Evolutionary conservation across 2,797 vertebrate genomes (phyloP).

Genomic region (Euthynnus affinis): DNA sequence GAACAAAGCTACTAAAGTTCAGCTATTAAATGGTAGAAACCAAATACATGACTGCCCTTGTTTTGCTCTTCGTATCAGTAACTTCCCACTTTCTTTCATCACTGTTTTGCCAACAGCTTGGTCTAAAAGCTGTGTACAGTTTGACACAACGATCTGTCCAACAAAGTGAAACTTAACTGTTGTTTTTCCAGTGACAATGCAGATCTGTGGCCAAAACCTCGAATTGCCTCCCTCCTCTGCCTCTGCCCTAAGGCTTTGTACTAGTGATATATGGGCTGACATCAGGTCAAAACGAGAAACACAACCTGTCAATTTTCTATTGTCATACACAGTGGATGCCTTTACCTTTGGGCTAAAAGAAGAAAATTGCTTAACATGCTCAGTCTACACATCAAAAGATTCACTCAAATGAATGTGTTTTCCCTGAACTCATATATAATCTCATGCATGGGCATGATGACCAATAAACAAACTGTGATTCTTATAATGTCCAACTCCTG

Average conservation of each 20-base stretch:
- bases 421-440: constrained; percentile 11
- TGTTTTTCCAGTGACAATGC: constrained; percentile 17
- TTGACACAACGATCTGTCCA: constrained; percentile 20
- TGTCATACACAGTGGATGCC: constrained; percentile 29
- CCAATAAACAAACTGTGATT: not conserved
- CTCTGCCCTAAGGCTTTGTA: constrained; percentile 46
- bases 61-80: not conserved
- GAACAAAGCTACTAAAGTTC: not conserved
- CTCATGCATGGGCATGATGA: too few species aligned
- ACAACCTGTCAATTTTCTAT: constrained; percentile 47
- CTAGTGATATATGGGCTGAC: constrained; percentile 57
- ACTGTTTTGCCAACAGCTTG: not conserved
- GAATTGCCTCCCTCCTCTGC: constrained; percentile 38
- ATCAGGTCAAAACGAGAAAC: constrained; percentile 64
- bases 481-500: not conserved
- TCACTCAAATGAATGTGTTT: constrained; percentile 1
- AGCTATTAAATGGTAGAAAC: not conserved
- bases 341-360: constrained; percentile 38
- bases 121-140: constrained; percentile 2
- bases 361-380: constrained; percentile 25
- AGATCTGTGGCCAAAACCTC: constrained; percentile 35
- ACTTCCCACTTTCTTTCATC: constrained; percentile 8
- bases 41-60: not conserved
- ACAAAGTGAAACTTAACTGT: constrained; percentile 12
- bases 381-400: constrained; percentile 15